These are phyloP conservation scores for Eriosoma lanigerum DNA, from an alignment of 1,140 invertebrate genomes.

Conservation along the genomic window DNA sequence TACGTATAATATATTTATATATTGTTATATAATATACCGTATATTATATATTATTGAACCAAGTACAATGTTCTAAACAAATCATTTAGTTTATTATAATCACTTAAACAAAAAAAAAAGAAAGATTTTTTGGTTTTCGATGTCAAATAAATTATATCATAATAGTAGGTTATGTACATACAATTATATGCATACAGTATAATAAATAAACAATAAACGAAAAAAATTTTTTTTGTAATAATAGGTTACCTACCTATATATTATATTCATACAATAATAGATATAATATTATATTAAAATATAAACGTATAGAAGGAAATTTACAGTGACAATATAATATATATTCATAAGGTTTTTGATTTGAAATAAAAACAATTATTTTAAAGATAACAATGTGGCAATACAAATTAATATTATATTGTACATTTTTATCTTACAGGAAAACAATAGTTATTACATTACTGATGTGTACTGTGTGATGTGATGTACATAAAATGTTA, in stretches of 20 bases:
- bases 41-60: conserved; percentile 36
- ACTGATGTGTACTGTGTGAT: too few species aligned
- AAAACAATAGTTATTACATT: too few species aligned
- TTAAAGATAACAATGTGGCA: not conserved
- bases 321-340: not conserved
- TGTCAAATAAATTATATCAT: conserved; percentile 21
- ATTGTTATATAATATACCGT: not conserved
- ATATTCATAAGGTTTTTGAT: not conserved
- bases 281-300: not conserved
- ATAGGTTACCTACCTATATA: not conserved
- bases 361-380: not conserved
- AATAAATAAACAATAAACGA: conserved; percentile 37
- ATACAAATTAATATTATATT: not conserved
- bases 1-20: not conserved
- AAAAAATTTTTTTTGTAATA: not conserved
- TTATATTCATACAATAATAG: too few species aligned
- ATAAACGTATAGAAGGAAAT: not conserved
- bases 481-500: not conserved
- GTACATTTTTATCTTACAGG: too few species aligned
- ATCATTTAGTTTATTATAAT: not conserved
- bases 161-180: conserved; percentile 31
- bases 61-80: conserved; percentile 50
- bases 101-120: conserved; percentile 14
- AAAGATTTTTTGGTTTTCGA: conserved; percentile 10
- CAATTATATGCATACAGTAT: conserved; percentile 11